Conservation (phyloP, 2,797 vertebrate species). For the Acrossocheilus fasciatus region DNA sequence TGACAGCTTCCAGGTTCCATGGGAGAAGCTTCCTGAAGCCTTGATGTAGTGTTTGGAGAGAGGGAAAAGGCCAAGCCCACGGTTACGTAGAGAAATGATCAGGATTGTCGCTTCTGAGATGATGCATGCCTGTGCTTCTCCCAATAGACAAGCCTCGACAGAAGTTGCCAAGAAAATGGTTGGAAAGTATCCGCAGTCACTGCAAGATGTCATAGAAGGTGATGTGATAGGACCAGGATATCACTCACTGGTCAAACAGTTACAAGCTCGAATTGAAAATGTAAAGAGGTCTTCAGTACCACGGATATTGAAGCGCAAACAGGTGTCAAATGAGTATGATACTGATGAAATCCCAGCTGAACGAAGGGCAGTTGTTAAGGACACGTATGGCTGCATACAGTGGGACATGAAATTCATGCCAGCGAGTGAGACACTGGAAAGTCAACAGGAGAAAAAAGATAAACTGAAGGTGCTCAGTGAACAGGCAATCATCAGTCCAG, state of each 20-base stretch:
- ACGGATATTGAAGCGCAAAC: slow-evolving; percentile 8
- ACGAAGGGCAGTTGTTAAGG: slow-evolving; percentile 46
- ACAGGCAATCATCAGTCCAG: neutral
- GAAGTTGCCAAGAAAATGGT: slow-evolving; percentile 48
- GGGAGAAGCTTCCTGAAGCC: neutral
- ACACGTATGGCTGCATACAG: slow-evolving; percentile 57
- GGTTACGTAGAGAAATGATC: slow-evolving; percentile 28
- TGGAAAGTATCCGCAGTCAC: neutral
- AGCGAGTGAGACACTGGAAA: slow-evolving; percentile 36
- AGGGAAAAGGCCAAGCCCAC: slow-evolving; percentile 25
- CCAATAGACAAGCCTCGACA: neutral
- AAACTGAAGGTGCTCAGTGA: slow-evolving; percentile 48
- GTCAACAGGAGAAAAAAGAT: slow-evolving; percentile 46
- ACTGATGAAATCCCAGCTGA: slow-evolving; percentile 45
- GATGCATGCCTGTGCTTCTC: slow-evolving; percentile 23
- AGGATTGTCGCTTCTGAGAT: slow-evolving; percentile 29
- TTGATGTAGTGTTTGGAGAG: slow-evolving; percentile 16
- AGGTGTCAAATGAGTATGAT: slow-evolving; percentile 36
- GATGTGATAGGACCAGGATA: slow-evolving; percentile 30
- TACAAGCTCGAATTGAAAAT: slow-evolving; percentile 1
- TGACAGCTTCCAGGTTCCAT: too few relatives aligned
- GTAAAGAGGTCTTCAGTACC: neutral
- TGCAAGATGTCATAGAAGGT: slow-evolving; percentile 1
- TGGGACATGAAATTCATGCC: slow-evolving; percentile 56
- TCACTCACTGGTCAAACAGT: slow-evolving; percentile 4